phyloP scores from a whole-genome alignment of 2,888 invertebrate genomes.

The Andrena praecox region DNA sequence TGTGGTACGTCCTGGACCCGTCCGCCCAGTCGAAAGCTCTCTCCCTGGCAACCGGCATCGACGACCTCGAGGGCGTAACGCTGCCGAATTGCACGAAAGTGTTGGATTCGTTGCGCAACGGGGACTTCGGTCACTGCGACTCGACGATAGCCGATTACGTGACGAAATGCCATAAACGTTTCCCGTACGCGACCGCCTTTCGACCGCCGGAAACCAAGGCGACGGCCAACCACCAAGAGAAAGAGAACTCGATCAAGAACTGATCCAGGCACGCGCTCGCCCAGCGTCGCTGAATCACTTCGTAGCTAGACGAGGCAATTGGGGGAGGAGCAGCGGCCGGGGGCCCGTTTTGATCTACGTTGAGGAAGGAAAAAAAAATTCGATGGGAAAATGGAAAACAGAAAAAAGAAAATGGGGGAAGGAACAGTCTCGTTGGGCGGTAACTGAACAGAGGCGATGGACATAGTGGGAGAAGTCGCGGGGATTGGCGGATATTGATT shows the following conservation, averaged over 20 bases:
- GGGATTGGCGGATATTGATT: constrained; percentile 64
- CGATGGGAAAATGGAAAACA: constrained; percentile 16
- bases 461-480: constrained; percentile 53
- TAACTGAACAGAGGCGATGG: constrained; percentile 14
- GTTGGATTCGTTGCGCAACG: constrained; percentile 91
- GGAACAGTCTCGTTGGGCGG: not conserved
- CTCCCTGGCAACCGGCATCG: constrained; percentile 87
- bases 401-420: constrained; percentile 42
- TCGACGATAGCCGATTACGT: constrained; percentile 89
- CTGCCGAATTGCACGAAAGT: constrained; percentile 93
- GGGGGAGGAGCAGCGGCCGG: constrained; percentile 20
- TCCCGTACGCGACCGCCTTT: constrained; percentile 93
- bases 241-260: constrained; percentile 81
- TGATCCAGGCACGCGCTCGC: constrained; percentile 78
- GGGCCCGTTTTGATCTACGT: constrained; percentile 52
- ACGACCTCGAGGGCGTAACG: constrained; percentile 83
- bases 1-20: constrained; percentile 91
- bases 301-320: constrained; percentile 71
- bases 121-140: constrained; percentile 92
- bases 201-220: constrained; percentile 78
- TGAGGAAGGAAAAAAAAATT: not conserved
- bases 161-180: constrained; percentile 90
- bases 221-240: constrained; percentile 79
- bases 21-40: constrained; percentile 89
- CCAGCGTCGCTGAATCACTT: constrained; percentile 69